A percentile compares a stretch with the other conserved stretches of the same genome.
These are phyloP conservation scores for Chloromyia formosa DNA, from an alignment of 2,888 invertebrate genomes.

Conservation along the genomic window DNA sequence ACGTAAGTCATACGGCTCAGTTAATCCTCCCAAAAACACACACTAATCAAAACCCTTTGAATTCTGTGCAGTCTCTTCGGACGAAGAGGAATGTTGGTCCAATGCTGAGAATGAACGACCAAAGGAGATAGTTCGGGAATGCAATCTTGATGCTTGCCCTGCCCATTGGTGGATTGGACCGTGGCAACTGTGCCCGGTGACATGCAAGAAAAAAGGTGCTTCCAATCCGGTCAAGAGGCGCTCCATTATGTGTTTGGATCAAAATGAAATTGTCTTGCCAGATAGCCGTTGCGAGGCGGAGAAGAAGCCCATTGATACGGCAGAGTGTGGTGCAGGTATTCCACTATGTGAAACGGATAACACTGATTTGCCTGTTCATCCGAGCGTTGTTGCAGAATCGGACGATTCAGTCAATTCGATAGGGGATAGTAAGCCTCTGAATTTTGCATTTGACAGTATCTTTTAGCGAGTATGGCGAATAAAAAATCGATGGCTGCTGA, in stretches of 20 bases:
- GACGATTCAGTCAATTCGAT: slow-evolving; percentile 26
- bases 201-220: slow-evolving; percentile 66
- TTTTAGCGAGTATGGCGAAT: no score
- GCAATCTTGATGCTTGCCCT: slow-evolving; percentile 73
- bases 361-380: background rate
- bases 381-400: background rate
- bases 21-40: slow-evolving; percentile 4
- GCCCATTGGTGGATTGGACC: slow-evolving; percentile 88
- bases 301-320: slow-evolving; percentile 73
- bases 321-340: slow-evolving; percentile 68
- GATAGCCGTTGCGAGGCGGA: slow-evolving; percentile 76
- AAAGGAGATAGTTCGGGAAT: slow-evolving; percentile 70
- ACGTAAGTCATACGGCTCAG: no score
- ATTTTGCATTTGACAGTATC: slow-evolving; percentile 9
- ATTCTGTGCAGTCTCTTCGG: slow-evolving; percentile 66
- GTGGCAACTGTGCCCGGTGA: slow-evolving; percentile 84
- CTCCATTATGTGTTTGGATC: slow-evolving; percentile 79
- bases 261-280: slow-evolving; percentile 77
- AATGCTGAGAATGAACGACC: slow-evolving; percentile 68
- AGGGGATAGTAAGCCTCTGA: background rate
- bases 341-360: slow-evolving; percentile 57
- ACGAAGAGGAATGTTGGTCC: slow-evolving; percentile 70
- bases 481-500: background rate
- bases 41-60: slow-evolving; percentile 1
- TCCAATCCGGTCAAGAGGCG: slow-evolving; percentile 71